phyloP scores from a whole-genome alignment of 1,140 invertebrate genomes.

The Whitmania pigra region DNA sequence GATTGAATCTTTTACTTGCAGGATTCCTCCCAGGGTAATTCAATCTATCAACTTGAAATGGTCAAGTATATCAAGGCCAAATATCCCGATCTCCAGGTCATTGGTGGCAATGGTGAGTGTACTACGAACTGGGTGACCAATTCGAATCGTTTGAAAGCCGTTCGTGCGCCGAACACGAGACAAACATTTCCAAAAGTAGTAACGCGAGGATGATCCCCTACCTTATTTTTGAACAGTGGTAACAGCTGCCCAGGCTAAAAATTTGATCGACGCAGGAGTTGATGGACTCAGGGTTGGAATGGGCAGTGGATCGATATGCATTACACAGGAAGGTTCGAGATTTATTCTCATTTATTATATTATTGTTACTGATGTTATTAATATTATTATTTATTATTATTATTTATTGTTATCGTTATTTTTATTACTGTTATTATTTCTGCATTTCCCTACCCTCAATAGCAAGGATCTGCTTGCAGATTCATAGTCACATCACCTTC shows the following conservation, averaged over 20 bases:
- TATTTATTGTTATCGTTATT: neutral
- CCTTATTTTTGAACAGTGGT: constrained; percentile 52
- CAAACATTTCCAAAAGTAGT: neutral
- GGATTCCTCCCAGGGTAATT: constrained; percentile 97
- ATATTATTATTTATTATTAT: too few relatives aligned
- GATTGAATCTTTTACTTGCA: neutral
- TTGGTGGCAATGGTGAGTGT: constrained; percentile 71
- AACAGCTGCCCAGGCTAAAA: constrained; percentile 84
- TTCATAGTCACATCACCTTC: too few relatives aligned
- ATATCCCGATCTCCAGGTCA: constrained; percentile 79
- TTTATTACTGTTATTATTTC: neutral
- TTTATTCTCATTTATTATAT: neutral
- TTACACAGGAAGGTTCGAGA: constrained; percentile 68
- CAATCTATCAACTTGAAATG: constrained; percentile 87
- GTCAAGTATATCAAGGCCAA: constrained; percentile 78
- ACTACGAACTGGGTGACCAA: too few relatives aligned
- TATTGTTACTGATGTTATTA: too few relatives aligned
- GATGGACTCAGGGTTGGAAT: constrained; percentile 92
- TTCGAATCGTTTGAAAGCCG: neutral
- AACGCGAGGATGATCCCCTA: neutral
- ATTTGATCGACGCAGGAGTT: constrained; percentile 88
- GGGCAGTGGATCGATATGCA: constrained; percentile 97
- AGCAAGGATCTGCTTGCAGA: too few relatives aligned
- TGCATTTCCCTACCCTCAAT: too few relatives aligned
- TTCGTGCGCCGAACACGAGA: neutral